Base-by-base conservation (phyloP, 2,797 vertebrate species). In the Enteromius afrohamiltoni region DNA sequence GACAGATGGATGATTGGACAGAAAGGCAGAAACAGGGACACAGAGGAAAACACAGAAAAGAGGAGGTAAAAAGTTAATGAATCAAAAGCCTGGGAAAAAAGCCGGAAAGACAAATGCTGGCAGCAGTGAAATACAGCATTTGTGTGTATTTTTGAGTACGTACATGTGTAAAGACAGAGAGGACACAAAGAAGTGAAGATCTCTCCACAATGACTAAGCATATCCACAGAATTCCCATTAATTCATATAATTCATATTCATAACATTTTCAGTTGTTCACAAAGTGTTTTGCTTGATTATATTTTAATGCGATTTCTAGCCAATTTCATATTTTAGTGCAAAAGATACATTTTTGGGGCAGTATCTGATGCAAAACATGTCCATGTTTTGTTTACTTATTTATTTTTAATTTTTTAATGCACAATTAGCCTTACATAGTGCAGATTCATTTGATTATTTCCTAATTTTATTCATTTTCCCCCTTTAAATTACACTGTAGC, bases 31-130 rank as follows among this genome's bases (percentile, higher is more conserved):
- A 85, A 82, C 3, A 83, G 74, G 87, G 37, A 58, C 23, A 82
- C 17, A 45, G 42, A 77, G 17, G 23, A 79, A 53, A 70, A 67
- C 45, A 82, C 42, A 79, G 58, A 79, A 79, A 83, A 49, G 86
- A 85, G 85, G 77, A 88, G 87, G 60, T 49, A 87, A 90, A 91
- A 89, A 77, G 88, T 71, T 88, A 92, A 93, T 92, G 90, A 86
- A 85, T 58, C 88, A 69, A 83, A 88, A 89, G 89, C 87, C 70
- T 14, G 75, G 29, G 47, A 85, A 77, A 87, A 87, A 89, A 81
- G 79, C 77, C 78, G 85, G 89, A 79, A 81, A 89, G 84, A 89
- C 49, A 79, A 79, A 83, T 89, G 90, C 80, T 86, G 84, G 83
- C 84, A 90, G 89, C 82, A 86, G 86, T 69, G 80, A 79, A 79